phyloP scores from a whole-genome alignment of 2,797 vertebrate species.

The Poecilia gillii region DNA sequence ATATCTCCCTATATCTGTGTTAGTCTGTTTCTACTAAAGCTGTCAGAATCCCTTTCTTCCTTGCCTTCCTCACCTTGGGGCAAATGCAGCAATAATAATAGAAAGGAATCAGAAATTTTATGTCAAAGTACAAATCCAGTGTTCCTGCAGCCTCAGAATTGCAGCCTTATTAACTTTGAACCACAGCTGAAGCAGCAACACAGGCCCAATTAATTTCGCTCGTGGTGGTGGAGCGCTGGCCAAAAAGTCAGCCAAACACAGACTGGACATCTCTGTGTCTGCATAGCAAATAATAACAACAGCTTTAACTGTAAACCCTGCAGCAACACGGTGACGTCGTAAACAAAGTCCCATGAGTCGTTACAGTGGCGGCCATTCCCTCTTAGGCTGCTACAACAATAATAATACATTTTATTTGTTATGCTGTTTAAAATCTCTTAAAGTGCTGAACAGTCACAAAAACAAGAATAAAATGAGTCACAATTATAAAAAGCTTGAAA shows the following conservation, averaged over 20 bases:
- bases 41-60: not conserved
- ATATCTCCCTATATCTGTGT: not conserved
- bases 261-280: not conserved
- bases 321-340: no score
- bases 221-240: not conserved
- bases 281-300: not conserved
- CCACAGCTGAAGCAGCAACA: not conserved
- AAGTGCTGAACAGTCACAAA: not conserved
- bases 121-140: not conserved
- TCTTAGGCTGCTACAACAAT: not conserved
- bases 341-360: not conserved
- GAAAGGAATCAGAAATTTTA: not conserved
- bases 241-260: not conserved
- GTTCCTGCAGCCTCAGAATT: not conserved
- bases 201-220: not conserved
- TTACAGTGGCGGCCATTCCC: not conserved
- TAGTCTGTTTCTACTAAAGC: not conserved
- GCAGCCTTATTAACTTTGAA: not conserved
- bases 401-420: not conserved
- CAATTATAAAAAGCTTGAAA: not conserved
- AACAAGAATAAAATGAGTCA: not conserved
- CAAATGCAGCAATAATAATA: not conserved
- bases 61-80: not conserved
- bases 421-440: not conserved
- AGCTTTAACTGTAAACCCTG: no score